Conservation (phyloP, 1,140 invertebrate genomes). For the Drosophila ogumai region DNA sequence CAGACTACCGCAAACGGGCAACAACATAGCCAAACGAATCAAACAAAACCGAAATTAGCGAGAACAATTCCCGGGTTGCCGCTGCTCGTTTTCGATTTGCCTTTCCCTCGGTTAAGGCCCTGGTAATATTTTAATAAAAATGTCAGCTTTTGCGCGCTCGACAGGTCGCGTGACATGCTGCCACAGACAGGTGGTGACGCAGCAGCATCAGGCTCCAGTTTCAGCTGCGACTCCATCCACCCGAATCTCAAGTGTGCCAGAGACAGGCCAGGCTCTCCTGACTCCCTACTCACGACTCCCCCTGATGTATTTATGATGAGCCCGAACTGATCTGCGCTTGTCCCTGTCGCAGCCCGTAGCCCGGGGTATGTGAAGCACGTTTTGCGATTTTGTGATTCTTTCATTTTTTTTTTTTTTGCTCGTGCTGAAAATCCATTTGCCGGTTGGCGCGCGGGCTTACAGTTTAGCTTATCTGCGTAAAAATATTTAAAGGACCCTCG, state of each 20-base stretch:
- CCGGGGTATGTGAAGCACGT: slow-evolving; percentile 77
- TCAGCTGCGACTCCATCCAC: slow-evolving; percentile 6
- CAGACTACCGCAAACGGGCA: slow-evolving; percentile 21
- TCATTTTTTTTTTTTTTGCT: slow-evolving; percentile 39
- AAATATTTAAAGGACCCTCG: slow-evolving; percentile 78
- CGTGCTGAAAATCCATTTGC: slow-evolving; percentile 76
- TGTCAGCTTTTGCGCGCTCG: slow-evolving; percentile 75
- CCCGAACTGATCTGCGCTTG: slow-evolving; percentile 32
- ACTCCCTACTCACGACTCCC: neutral
- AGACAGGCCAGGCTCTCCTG: slow-evolving; percentile 12
- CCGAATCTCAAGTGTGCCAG: slow-evolving; percentile 54
- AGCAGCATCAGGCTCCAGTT: slow-evolving; percentile 21
- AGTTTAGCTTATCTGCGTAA: slow-evolving; percentile 82
- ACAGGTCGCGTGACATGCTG: slow-evolving; percentile 82
- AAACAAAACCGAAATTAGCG: slow-evolving; percentile 58
- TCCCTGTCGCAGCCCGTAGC: neutral
- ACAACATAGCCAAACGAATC: slow-evolving; percentile 46
- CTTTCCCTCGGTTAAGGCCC: slow-evolving; percentile 28
- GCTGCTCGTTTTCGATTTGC: neutral
- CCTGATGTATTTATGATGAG: slow-evolving; percentile 83
- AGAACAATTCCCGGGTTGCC: slow-evolving; percentile 3
- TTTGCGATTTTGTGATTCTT: slow-evolving; percentile 71
- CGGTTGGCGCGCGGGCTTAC: slow-evolving; percentile 53
- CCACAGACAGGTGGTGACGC: slow-evolving; percentile 67
- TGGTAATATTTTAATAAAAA: slow-evolving; percentile 83